phyloP scores from a whole-genome alignment of 1,140 invertebrate genomes.

The Neelides sp. region DNA sequence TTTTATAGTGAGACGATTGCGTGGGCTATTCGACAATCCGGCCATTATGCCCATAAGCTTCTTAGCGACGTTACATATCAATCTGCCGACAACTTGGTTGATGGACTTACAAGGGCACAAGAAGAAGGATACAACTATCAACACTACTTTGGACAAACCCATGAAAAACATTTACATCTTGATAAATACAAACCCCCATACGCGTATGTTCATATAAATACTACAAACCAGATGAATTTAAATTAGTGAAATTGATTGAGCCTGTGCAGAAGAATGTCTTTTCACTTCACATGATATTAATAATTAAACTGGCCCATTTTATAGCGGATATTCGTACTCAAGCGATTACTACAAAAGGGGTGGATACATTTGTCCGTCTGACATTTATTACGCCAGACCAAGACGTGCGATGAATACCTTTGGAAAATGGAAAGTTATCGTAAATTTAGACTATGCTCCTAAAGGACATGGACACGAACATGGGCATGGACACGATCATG shows the following conservation, averaged over 20 bases:
- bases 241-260: too few relatives aligned
- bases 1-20: constrained; percentile 30
- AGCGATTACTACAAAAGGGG: constrained; percentile 32
- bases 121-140: constrained; percentile 33
- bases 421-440: constrained; percentile 33
- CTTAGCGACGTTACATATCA: constrained; percentile 33
- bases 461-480: constrained; percentile 5
- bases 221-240: too few relatives aligned
- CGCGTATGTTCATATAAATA: constrained; percentile 19
- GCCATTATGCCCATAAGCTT: constrained; percentile 24
- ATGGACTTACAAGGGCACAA: constrained; percentile 30
- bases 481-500: constrained; percentile 6
- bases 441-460: constrained; percentile 22
- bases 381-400: constrained; percentile 32
- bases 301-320: not conserved
- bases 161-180: constrained; percentile 14
- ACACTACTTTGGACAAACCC: constrained; percentile 31
- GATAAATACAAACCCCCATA: constrained; percentile 26
- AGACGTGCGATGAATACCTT: constrained; percentile 32
- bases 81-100: constrained; percentile 33
- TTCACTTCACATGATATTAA: not conserved
- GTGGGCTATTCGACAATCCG: constrained; percentile 28
- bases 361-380: constrained; percentile 33
- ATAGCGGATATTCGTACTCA: constrained; percentile 29
- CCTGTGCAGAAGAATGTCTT: not conserved